Evolutionary conservation across 2,797 vertebrate species (phyloP).

Genomic region (Sternotherus odoratus): DNA sequence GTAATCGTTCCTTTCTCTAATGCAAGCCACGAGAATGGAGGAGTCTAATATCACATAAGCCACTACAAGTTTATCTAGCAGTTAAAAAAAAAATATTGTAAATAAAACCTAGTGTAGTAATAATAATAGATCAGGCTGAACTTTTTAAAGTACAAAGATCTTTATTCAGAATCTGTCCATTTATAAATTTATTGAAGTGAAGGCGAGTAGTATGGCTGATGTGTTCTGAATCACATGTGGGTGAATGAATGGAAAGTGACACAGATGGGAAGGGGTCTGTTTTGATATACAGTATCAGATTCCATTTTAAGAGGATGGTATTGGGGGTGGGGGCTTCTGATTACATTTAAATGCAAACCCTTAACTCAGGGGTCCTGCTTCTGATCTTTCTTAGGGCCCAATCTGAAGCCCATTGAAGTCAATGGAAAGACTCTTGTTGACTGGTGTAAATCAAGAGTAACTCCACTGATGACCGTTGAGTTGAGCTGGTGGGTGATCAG

Average conservation of each 20-base stretch:
- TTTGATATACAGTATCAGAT: constrained; percentile 38
- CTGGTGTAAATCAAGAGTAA: background rate
- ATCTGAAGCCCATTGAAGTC: constrained; percentile 41
- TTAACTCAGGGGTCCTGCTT: constrained; percentile 37
- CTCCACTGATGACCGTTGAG: background rate
- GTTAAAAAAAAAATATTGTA: constrained; percentile 46
- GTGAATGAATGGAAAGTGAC: constrained; percentile 42
- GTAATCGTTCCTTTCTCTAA: constrained; percentile 42
- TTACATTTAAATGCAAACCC: constrained; percentile 34
- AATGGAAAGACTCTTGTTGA: constrained; percentile 19
- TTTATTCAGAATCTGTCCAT: constrained; percentile 46
- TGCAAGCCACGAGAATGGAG: constrained; percentile 25
- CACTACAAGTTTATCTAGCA: constrained; percentile 50
- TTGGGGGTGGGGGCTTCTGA: background rate
- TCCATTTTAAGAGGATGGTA: constrained; percentile 6
- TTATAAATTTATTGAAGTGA: constrained; percentile 51
- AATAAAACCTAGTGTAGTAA: constrained; percentile 28
- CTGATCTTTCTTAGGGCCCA: constrained; percentile 22
- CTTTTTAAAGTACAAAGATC: background rate
- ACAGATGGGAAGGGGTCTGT: background rate
- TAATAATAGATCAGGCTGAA: constrained; percentile 45
- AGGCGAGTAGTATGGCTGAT: constrained; percentile 31
- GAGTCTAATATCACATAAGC: constrained; percentile 32
- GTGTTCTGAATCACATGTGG: constrained; percentile 17
- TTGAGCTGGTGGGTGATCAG: background rate